Percentiles rank a stretch among this genome's conserved stretches.
Evolutionary conservation across 2,888 invertebrate species (phyloP).

Genomic region (Agriopis marginaria): DNA sequence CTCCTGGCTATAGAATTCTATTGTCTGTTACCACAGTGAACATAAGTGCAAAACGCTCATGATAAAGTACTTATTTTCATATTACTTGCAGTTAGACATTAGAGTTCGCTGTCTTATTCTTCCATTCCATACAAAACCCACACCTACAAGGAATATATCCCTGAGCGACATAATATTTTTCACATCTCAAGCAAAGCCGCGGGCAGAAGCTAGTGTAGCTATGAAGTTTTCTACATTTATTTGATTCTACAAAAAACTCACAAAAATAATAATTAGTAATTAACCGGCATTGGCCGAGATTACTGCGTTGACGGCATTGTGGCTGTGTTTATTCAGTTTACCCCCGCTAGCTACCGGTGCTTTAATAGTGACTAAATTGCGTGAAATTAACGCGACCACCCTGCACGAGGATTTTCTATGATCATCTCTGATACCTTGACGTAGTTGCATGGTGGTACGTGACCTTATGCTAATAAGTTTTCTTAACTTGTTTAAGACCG

Average conservation of each 20-base stretch:
- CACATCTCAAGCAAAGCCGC: no score
- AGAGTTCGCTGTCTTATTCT: no score
- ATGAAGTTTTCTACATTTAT: background rate
- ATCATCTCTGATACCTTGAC: slow-evolving; percentile 20
- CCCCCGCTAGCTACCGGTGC: slow-evolving; percentile 27
- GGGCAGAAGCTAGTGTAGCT: background rate
- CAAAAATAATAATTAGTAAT: slow-evolving; percentile 36
- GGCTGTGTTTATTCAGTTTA: slow-evolving; percentile 58
- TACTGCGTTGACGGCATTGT: slow-evolving; percentile 41
- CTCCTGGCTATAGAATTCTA: no score
- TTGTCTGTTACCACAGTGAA: no score
- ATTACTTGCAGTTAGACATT: no score
- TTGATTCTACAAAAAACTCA: background rate
- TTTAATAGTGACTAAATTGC: slow-evolving; percentile 59
- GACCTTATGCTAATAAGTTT: slow-evolving; percentile 13
- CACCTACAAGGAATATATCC: no score
- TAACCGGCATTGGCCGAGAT: slow-evolving; percentile 46
- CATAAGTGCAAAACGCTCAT: no score
- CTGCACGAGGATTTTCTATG: slow-evolving; percentile 52
- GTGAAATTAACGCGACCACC: slow-evolving; percentile 82
- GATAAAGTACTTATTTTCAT: no score
- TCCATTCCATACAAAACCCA: no score
- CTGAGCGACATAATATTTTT: no score
- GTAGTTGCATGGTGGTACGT: slow-evolving; percentile 18
- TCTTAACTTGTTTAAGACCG: no score